These are phyloP conservation scores for Porites evermanni DNA, from an alignment of 92 coral and sea anemone genomes.

Conservation along the genomic window DNA sequence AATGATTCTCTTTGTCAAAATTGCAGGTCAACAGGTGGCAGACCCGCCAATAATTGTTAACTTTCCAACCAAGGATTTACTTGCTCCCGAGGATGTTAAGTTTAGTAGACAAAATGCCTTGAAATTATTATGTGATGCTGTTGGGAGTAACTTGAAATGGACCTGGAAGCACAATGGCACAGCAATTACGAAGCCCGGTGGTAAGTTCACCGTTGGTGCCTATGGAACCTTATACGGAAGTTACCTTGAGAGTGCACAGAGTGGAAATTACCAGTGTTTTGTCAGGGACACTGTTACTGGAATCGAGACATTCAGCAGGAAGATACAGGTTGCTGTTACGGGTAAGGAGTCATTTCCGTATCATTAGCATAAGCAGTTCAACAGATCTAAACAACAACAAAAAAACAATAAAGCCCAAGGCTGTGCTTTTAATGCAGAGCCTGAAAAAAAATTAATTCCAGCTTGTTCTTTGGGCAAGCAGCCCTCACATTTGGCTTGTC, in stretches of 20 bases:
- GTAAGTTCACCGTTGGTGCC: no score
- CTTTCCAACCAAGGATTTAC: neutral
- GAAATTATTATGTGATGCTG: slow-evolving; percentile 3
- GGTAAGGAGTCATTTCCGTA: neutral
- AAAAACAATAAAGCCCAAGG: no score
- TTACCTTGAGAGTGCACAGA: neutral
- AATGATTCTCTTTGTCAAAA: no score
- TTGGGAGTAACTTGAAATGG: neutral
- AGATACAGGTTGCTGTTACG: slow-evolving; percentile 60
- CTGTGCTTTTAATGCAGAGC: no score
- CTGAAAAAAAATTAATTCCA: no score
- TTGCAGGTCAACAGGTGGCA: neutral
- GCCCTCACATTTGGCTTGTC: no score
- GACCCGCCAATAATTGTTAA: slow-evolving; percentile 3
- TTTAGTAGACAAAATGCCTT: slow-evolving; percentile 4
- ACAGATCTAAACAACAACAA: no score
- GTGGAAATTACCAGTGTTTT: slow-evolving; percentile 73
- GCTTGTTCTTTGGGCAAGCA: no score
- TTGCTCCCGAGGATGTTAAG: slow-evolving; percentile 23
- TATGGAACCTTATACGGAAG: slow-evolving; percentile 15
- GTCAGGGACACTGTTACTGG: slow-evolving; percentile 17
- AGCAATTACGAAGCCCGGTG: neutral
- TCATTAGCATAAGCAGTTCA: no score
- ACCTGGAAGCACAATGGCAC: slow-evolving; percentile 9
- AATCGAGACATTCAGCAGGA: slow-evolving; percentile 59